These are phyloP conservation scores for Leptinotarsa juncta DNA, from an alignment of 2,888 invertebrate species.

Conservation along the genomic window DNA sequence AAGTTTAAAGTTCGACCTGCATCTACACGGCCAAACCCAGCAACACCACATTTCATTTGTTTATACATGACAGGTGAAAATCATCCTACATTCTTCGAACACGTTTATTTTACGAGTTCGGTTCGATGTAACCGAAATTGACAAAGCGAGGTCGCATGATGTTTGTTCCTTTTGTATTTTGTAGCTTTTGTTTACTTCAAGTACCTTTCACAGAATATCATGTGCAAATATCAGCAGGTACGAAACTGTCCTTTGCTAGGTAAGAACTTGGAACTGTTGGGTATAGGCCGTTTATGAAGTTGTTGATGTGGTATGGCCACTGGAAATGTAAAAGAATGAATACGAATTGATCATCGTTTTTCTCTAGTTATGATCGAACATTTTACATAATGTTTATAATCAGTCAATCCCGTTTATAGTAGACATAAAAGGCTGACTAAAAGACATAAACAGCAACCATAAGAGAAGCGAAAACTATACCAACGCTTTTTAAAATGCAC, in stretches of 20 bases:
- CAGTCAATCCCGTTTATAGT: too few species aligned
- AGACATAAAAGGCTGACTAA: too few species aligned
- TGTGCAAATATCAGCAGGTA: constrained; percentile 16
- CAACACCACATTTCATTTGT: constrained; percentile 15
- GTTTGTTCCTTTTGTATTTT: constrained; percentile 16
- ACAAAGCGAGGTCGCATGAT: constrained; percentile 24
- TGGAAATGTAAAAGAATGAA: background rate
- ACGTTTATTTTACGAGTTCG: constrained; percentile 22
- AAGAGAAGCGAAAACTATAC: too few species aligned
- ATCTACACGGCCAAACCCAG: constrained; percentile 14
- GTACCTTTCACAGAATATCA: constrained; percentile 14
- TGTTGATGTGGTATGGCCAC: background rate
- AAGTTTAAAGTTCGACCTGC: constrained; percentile 19
- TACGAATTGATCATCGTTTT: background rate
- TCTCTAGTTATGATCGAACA: background rate
- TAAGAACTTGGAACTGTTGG: background rate
- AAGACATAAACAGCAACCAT: too few species aligned
- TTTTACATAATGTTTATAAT: too few species aligned
- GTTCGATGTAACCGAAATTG: constrained; percentile 21
- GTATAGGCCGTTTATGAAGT: background rate
- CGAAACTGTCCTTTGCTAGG: constrained; percentile 1
- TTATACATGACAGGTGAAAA: constrained; percentile 23
- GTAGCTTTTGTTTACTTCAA: constrained; percentile 16
- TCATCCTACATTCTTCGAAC: constrained; percentile 25
- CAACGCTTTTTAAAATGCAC: too few species aligned